A percentile compares a stretch with the other conserved stretches of the same genome.
Evolutionary conservation across 2,113 vertebrate species (phyloP).

Genomic region (Aleadryas rufinucha): DNA sequence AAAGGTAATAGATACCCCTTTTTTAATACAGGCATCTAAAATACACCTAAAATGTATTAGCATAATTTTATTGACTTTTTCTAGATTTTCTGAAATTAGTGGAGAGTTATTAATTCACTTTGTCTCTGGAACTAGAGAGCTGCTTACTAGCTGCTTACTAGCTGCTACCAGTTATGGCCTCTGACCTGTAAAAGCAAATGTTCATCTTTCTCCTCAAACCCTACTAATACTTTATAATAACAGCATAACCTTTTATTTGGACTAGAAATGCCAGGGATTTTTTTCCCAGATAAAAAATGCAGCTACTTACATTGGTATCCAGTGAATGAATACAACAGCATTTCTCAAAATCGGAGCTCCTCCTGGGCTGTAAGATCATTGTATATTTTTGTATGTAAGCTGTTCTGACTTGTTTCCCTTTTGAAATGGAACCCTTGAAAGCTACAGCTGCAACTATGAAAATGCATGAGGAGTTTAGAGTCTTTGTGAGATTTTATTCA

Average conservation of each 20-base stretch:
- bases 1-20: not conserved
- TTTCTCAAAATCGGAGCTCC: constrained; percentile 7
- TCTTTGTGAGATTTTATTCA: constrained; percentile 36
- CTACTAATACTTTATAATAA: not conserved
- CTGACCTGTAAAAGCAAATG: not conserved
- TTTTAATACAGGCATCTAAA: not conserved
- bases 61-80: not conserved
- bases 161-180: not conserved
- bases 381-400: constrained; percentile 1
- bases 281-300: not conserved
- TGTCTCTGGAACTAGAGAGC: too few species aligned
- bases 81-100: not conserved
- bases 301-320: not conserved
- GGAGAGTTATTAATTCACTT: not conserved
- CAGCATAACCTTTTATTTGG: not conserved
- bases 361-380: not conserved
- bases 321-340: not conserved
- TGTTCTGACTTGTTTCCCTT: constrained; percentile 8
- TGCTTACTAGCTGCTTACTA: too few species aligned
- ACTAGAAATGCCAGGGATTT: not conserved
- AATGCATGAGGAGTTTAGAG: constrained; percentile 52
- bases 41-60: not conserved
- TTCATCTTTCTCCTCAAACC: not conserved
- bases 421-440: constrained; percentile 40
- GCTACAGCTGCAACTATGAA: constrained; percentile 58